These are phyloP conservation scores for Macrobrachium nipponense DNA, from an alignment of 1,140 invertebrate species.

Conservation along the genomic window DNA sequence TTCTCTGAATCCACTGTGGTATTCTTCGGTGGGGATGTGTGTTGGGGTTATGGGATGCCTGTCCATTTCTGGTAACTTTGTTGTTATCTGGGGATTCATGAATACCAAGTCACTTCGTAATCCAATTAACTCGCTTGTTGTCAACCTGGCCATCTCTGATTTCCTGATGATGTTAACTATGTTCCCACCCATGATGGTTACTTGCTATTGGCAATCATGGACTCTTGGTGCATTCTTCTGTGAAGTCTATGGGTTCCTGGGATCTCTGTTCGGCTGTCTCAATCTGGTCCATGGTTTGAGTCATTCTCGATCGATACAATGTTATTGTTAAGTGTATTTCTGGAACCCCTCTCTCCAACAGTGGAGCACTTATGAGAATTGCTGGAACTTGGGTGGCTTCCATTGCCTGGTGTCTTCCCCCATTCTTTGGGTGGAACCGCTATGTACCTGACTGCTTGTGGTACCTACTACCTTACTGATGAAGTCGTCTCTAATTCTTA, in stretches of 20 bases:
- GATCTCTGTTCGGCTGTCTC: slow-evolving; percentile 68
- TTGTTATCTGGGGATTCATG: slow-evolving; percentile 87
- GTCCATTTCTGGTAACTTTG: slow-evolving; percentile 81
- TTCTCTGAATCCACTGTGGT: slow-evolving; percentile 80
- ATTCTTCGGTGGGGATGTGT: slow-evolving; percentile 71
- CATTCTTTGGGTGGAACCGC: slow-evolving; percentile 65
- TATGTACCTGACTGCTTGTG: slow-evolving; percentile 60
- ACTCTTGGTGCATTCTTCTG: slow-evolving; percentile 79
- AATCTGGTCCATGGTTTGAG: slow-evolving; percentile 65
- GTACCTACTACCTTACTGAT: neutral
- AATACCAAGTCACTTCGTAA: slow-evolving; percentile 82
- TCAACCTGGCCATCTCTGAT: slow-evolving; percentile 88
- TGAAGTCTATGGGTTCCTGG: slow-evolving; percentile 82
- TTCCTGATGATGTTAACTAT: slow-evolving; percentile 69
- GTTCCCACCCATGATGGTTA: slow-evolving; percentile 73
- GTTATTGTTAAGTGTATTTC: slow-evolving; percentile 24
- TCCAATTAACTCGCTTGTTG: slow-evolving; percentile 84
- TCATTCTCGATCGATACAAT: slow-evolving; percentile 66
- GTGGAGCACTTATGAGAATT: neutral
- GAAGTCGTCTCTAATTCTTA: neutral
- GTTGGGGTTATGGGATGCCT: slow-evolving; percentile 79
- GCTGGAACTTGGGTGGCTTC: neutral
- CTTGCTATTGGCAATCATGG: slow-evolving; percentile 70
- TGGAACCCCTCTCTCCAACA: neutral
- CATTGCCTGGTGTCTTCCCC: slow-evolving; percentile 36